Conservation (phyloP, 1,140 invertebrate genomes). For the Lethocerus indicus region DNA sequence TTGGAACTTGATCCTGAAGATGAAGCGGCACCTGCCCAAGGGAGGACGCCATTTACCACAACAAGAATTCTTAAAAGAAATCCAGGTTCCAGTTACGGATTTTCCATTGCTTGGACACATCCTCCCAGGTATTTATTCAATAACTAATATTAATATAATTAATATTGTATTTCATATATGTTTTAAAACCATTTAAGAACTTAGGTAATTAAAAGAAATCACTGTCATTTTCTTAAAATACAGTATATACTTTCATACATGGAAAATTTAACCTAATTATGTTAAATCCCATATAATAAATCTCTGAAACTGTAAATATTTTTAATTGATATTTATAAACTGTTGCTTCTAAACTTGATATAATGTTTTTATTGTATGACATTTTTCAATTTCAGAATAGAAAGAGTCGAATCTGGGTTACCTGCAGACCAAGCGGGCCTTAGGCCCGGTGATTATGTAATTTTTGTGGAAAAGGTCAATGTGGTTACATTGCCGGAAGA, state of each 20-base stretch:
- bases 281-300: too few relatives aligned
- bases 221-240: background rate
- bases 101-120: slow-evolving; percentile 81
- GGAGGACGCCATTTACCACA: slow-evolving; percentile 67
- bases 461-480: slow-evolving; percentile 70
- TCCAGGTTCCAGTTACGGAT: slow-evolving; percentile 49
- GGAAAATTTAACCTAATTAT: too few relatives aligned
- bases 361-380: too few relatives aligned
- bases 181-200: background rate
- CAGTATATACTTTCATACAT: too few relatives aligned
- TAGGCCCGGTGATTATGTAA: slow-evolving; percentile 65
- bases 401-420: slow-evolving; percentile 64
- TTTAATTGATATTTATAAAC: too few relatives aligned
- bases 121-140: slow-evolving; percentile 38
- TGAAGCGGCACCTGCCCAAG: slow-evolving; percentile 32
- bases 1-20: slow-evolving; percentile 55
- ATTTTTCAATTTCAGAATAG: slow-evolving; percentile 35
- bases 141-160: too few relatives aligned
- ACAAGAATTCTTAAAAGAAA: slow-evolving; percentile 43
- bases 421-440: slow-evolving; percentile 64
- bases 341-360: too few relatives aligned
- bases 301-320: too few relatives aligned
- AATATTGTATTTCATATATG: background rate
- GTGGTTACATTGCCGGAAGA: slow-evolving; percentile 65
- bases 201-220: background rate